These are phyloP conservation scores for Pseudorasbora parva DNA, from an alignment of 2,113 vertebrate genomes.

Conservation along the genomic window DNA sequence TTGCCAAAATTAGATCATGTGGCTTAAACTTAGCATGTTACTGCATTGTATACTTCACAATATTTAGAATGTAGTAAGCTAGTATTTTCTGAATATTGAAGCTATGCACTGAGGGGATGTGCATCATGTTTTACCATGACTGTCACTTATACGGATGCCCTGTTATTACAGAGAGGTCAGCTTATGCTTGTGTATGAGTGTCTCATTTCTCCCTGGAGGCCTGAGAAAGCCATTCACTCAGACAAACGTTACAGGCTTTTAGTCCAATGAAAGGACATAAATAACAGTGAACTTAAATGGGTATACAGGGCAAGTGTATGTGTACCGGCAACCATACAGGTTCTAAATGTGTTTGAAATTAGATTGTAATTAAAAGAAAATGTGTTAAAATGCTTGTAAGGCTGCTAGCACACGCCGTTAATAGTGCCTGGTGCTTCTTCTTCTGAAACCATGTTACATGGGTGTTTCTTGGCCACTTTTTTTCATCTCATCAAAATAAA, in stretches of 20 bases:
- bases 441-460: background rate
- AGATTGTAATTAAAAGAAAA: background rate
- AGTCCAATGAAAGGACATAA: constrained; percentile 30
- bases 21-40: too few relatives aligned
- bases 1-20: too few relatives aligned
- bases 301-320: background rate
- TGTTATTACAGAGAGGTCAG: background rate
- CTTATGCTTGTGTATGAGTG: background rate
- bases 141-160: background rate
- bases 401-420: background rate
- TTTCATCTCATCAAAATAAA: too few relatives aligned
- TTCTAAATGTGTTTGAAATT: background rate
- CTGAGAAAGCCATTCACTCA: constrained; percentile 25
- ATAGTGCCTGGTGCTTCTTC: background rate
- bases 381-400: background rate
- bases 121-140: too few relatives aligned
- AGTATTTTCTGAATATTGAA: too few relatives aligned
- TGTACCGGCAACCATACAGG: background rate
- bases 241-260: constrained; percentile 1
- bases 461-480: too few relatives aligned
- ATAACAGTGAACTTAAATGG: background rate
- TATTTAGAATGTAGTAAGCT: too few relatives aligned
- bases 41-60: too few relatives aligned
- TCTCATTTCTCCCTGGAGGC: constrained; percentile 13
- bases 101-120: too few relatives aligned